Evolutionary conservation across 1,140 invertebrate genomes (phyloP), one percentile per base, ranked within the genome.

Genomic region (Hestina assimilis): DNA sequence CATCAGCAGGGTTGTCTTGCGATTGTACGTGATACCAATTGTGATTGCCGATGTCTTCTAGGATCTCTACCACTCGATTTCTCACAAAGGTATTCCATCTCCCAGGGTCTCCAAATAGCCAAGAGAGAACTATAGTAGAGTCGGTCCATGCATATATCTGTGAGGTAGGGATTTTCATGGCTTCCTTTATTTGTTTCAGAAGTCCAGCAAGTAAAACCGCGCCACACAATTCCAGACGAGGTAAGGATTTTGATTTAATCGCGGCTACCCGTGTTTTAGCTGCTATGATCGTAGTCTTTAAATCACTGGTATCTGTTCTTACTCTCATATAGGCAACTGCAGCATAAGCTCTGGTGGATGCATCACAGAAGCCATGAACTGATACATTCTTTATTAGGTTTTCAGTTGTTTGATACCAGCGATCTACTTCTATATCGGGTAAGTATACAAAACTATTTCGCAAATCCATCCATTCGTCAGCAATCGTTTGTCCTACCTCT

Each of bases 1-100:
- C 24, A 33, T 59, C 62, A 23, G 45, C 48, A 12, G 60, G 55
- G 17, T 63, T 63, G n/a, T 54, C 11, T 4, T 43, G 33, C 24
- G 59, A 57, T 28, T 57, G 31, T 3, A 62, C 53, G 19, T 62
- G 53, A 15, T 57, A 58, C 50, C 54, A 63, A 7, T 58, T 45
- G 2, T 29, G 29, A 40, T 40, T 46, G 1, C 20, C 31, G 11
- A 20, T 51, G 45, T 47, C 17, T 33, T 29, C 26, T 9, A 33
- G 11, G 11, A 29, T 29, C 9, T 29, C 9, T 6, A 29, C 9
- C 4, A 29, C 26, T 4, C 26, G 4, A 29, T 29, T 29, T 9
- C 26, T 29, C 4, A 29, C 26, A 9, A 6, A 29, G 9, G 9
- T 4, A 9, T 29, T 4, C 7, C 21, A 23, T 23, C 21, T 3